Evolutionary conservation across 2,113 vertebrate genomes (phyloP).

Genomic region (Gnathonemus echidnorhynchus): DNA sequence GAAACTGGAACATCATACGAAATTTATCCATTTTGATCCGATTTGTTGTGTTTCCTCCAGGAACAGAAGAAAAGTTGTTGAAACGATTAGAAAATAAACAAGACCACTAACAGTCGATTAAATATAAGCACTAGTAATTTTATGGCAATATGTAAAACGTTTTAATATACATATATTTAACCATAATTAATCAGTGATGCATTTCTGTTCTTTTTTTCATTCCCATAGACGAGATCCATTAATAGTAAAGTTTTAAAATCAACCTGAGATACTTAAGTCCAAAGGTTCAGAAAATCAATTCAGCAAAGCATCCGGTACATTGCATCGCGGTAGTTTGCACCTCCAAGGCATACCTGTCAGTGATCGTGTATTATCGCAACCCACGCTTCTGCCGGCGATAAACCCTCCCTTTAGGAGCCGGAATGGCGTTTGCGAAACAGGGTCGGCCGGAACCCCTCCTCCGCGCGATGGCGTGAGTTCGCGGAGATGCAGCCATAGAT

Average conservation of each 20-base stretch:
- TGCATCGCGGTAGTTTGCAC: not conserved
- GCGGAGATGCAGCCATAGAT: not conserved
- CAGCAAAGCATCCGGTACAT: not conserved
- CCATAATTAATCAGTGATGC: not conserved
- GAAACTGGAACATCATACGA: conserved; percentile 95
- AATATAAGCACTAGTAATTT: not conserved
- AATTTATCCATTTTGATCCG: conserved; percentile 84
- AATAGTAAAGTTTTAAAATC: not conserved
- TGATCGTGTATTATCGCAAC: not conserved
- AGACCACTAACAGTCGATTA: not conserved
- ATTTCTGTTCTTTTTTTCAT: not conserved
- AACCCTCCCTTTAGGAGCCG: not conserved
- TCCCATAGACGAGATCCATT: not conserved
- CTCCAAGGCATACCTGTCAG: not conserved
- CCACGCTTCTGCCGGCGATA: not conserved
- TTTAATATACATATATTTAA: not conserved
- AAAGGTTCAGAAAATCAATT: not conserved
- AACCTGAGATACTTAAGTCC: not conserved
- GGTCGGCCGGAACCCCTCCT: not conserved
- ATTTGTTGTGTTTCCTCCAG: not conserved
- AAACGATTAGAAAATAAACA: not conserved
- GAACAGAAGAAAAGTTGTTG: not conserved
- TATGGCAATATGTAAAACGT: not conserved
- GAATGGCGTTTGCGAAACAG: not conserved
- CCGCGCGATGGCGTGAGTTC: not conserved